A percentile compares a stretch with the other conserved stretches of the same genome.
Conservation (phyloP, 2,113 vertebrate species). For the Galeopterus variegatus region DNA sequence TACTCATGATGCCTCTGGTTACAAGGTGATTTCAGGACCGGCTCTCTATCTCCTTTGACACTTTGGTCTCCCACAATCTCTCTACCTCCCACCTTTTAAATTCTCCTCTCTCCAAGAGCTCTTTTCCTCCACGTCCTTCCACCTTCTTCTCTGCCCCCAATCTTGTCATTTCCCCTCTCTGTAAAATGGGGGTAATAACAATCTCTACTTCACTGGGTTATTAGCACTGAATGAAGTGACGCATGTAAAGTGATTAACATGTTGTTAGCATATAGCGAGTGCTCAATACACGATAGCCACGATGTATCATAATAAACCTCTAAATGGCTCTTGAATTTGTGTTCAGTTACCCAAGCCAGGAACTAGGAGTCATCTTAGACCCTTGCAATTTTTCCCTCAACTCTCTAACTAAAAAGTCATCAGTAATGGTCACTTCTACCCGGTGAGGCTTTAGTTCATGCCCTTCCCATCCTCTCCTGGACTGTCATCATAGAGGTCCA, state of each 20-base stretch:
- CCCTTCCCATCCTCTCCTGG: background rate
- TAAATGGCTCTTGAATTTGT: conserved; percentile 12
- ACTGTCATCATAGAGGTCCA: background rate
- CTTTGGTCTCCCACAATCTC: background rate
- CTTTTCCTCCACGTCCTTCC: background rate
- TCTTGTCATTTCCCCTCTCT: background rate
- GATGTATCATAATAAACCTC: background rate
- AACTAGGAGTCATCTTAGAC: background rate
- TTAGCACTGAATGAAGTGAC: no score
- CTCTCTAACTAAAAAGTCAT: background rate
- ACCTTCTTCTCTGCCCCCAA: background rate
- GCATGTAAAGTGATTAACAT: background rate
- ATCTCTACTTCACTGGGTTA: background rate
- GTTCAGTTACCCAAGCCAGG: background rate
- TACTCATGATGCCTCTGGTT: no score
- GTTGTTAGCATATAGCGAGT: background rate
- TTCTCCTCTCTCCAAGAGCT: background rate
- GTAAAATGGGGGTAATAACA: background rate
- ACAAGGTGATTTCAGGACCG: background rate
- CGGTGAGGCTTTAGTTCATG: background rate
- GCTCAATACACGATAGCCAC: background rate
- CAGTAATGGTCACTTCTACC: background rate
- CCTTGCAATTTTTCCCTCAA: background rate
- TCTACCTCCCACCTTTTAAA: background rate
- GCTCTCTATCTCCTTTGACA: background rate